Conservation (phyloP, 2,888 invertebrate genomes). For the Agrochola circellaris region DNA sequence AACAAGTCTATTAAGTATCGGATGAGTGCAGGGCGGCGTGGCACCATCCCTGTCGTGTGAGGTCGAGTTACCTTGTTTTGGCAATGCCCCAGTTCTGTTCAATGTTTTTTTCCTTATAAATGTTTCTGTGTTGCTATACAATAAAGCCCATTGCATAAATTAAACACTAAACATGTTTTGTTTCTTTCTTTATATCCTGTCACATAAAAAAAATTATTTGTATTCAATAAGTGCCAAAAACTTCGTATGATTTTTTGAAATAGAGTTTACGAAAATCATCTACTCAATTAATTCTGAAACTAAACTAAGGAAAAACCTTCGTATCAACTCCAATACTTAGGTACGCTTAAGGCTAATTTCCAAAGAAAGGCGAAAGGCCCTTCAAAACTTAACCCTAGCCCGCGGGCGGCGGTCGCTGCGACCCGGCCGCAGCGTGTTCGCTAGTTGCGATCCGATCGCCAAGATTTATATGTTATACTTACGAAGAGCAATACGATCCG, state of each 20-base stretch:
- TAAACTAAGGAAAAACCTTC: conserved; percentile 26
- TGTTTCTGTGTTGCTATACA: background rate
- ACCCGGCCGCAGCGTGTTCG: conserved; percentile 46
- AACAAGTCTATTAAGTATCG: conserved; percentile 70
- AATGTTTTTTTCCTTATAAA: background rate
- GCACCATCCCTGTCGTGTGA: conserved; percentile 27
- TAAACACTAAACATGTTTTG: background rate
- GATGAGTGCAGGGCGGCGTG: conserved; percentile 65
- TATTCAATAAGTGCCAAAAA: background rate
- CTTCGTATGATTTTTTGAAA: background rate
- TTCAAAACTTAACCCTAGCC: conserved; percentile 59
- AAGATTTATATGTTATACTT: conserved; percentile 66
- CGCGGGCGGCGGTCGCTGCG: conserved; percentile 51
- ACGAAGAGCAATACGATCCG: conserved; percentile 59
- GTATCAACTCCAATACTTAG: conserved; percentile 24
- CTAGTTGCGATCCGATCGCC: conserved; percentile 57
- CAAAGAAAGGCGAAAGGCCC: conserved; percentile 49
- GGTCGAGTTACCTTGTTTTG: conserved; percentile 33
- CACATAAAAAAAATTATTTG: no score
- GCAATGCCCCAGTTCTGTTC: background rate
- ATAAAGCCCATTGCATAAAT: background rate
- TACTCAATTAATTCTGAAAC: background rate
- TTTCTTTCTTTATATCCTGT: background rate
- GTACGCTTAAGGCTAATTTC: conserved; percentile 55
- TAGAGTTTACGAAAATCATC: background rate